Percentiles rank a stretch among this genome's conserved stretches.
Evolutionary conservation across 1,140 invertebrate species (phyloP).

Genomic region (Bombus cullumanus): DNA sequence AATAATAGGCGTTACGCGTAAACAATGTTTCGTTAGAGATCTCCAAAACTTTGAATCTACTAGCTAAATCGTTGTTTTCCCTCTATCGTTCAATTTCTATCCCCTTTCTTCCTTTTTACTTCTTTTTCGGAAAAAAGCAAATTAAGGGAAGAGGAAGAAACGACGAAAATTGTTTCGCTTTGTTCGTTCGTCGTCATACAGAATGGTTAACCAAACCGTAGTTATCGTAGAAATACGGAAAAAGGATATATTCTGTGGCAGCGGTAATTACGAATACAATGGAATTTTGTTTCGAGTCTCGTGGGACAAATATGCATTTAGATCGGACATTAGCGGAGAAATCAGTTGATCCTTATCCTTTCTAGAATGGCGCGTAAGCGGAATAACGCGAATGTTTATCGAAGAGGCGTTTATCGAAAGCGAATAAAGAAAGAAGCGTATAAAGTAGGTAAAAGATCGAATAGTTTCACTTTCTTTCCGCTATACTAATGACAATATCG

Average conservation of each 20-base stretch:
- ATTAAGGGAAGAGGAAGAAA: background rate
- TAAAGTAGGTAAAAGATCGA: conserved; percentile 20
- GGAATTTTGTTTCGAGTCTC: conserved; percentile 45
- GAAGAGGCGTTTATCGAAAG: conserved; percentile 15
- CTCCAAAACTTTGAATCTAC: too few species aligned
- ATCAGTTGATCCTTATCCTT: conserved; percentile 59
- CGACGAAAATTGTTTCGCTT: background rate
- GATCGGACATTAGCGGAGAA: conserved; percentile 56
- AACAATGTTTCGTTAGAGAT: too few species aligned
- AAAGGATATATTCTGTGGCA: background rate
- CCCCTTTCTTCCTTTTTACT: background rate
- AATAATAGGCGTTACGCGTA: too few species aligned
- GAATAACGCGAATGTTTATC: conserved; percentile 4
- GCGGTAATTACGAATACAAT: conserved; percentile 18
- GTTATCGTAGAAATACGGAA: background rate
- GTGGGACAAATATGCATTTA: conserved; percentile 57
- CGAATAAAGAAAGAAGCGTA: background rate
- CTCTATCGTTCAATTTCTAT: background rate
- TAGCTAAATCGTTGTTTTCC: background rate
- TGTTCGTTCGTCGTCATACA: background rate
- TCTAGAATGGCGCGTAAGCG: conserved; percentile 21
- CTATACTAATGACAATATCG: too few species aligned
- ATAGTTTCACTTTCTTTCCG: background rate
- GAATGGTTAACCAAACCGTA: background rate
- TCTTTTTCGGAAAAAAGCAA: background rate